These are phyloP conservation scores for Syngnathus floridae DNA, from an alignment of 2,113 vertebrate species.

Conservation along the genomic window DNA sequence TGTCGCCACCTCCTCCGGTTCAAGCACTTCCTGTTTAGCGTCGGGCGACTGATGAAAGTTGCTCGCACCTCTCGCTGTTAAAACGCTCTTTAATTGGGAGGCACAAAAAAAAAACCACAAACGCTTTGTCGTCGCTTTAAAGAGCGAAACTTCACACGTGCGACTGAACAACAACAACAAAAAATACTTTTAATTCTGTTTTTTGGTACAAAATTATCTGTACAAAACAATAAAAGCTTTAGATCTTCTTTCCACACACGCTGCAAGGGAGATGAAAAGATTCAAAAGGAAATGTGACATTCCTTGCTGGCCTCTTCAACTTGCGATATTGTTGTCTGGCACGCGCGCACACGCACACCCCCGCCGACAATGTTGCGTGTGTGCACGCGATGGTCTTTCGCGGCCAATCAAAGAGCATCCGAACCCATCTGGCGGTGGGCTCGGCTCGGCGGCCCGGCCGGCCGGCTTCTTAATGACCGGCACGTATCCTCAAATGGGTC, in stretches of 20 bases:
- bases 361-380: conserved; percentile 69
- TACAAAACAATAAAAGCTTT: conserved; percentile 58
- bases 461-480: conserved; percentile 99
- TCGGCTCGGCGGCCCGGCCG: conserved; percentile 68
- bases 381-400: conserved; percentile 79
- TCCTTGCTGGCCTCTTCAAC: conserved; percentile 93
- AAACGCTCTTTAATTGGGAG: conserved; percentile 70
- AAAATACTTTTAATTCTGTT: conserved; percentile 57
- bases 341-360: conserved; percentile 69
- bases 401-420: conserved; percentile 84
- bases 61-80: conserved; percentile 64
- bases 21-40: conserved; percentile 8
- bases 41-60: conserved; percentile 61
- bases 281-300: conserved; percentile 89
- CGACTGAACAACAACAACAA: conserved; percentile 56
- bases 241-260: conserved; percentile 58
- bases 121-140: conserved; percentile 64
- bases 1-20: conserved; percentile 2
- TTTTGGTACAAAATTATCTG: conserved; percentile 41
- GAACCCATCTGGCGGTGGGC: conserved; percentile 99
- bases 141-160: conserved; percentile 62
- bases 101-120: background rate
- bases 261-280: conserved; percentile 68
- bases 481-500: conserved; percentile 99
- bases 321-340: conserved; percentile 95